Conservation (phyloP, 2,888 invertebrate species). For the Siphonodentalium dalli region DNA sequence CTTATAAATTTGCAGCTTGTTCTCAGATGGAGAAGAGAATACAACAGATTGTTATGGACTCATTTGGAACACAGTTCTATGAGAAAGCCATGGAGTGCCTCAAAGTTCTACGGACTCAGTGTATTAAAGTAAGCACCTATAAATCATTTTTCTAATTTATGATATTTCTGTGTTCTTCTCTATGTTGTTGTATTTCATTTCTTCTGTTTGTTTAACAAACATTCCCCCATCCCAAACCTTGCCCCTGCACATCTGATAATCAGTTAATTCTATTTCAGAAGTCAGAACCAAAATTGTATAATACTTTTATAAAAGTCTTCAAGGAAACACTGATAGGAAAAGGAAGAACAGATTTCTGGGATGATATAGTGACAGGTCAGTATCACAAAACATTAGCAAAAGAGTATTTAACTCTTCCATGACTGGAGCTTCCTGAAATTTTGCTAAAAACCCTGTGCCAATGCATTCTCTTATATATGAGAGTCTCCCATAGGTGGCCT, state of each 20-base stretch:
- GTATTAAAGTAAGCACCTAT: constrained; percentile 53
- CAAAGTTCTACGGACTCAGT: constrained; percentile 50
- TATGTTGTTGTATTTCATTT: neutral
- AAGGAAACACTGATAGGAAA: constrained; percentile 53
- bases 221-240: neutral
- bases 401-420: too few species aligned
- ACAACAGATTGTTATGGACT: constrained; percentile 58
- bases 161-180: neutral
- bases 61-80: constrained; percentile 62
- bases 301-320: constrained; percentile 49
- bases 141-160: too few species aligned
- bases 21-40: constrained; percentile 60
- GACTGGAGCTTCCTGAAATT: too few species aligned
- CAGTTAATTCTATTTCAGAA: constrained; percentile 36
- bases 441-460: too few species aligned
- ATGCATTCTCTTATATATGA: too few species aligned
- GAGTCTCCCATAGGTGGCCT: too few species aligned
- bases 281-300: constrained; percentile 51
- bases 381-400: neutral
- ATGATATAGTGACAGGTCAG: constrained; percentile 45
- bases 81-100: constrained; percentile 63
- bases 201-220: neutral
- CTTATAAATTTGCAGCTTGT: constrained; percentile 63
- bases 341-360: constrained; percentile 58
- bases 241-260: too few species aligned